phyloP scores from a whole-genome alignment of 1,140 invertebrate genomes.

The Idris sp. region DNA sequence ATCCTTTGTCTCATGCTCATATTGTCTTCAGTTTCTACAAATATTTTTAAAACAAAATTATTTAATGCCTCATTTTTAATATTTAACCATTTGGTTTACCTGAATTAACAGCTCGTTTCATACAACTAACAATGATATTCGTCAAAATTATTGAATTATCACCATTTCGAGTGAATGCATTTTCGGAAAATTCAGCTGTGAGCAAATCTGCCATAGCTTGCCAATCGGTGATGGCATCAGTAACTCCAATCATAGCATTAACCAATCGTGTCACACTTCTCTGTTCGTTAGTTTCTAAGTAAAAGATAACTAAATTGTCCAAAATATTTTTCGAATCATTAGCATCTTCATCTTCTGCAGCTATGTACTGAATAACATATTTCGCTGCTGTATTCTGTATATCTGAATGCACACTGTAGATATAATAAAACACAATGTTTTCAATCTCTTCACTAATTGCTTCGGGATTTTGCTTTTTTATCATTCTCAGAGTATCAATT shows the following conservation, averaged over 20 bases:
- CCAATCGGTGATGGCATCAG: constrained; percentile 9
- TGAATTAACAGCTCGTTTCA: neutral
- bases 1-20: neutral
- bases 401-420: constrained; percentile 7
- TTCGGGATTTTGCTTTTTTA: neutral
- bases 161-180: too few species aligned
- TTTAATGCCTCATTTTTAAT: too few species aligned
- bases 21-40: too few species aligned
- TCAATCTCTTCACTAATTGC: neutral
- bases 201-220: constrained; percentile 14
- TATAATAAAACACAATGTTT: neutral
- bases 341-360: too few species aligned
- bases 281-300: constrained; percentile 6
- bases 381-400: constrained; percentile 8
- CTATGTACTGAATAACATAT: constrained; percentile 1
- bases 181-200: neutral
- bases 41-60: too few species aligned
- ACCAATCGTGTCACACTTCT: constrained; percentile 1
- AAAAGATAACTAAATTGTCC: constrained; percentile 4
- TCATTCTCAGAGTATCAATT: constrained; percentile 9
- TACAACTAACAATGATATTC: constrained; percentile 7
- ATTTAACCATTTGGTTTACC: too few species aligned
- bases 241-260: constrained; percentile 6
- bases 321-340: neutral
- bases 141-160: constrained; percentile 4